Conservation (phyloP, 2,113 vertebrate genomes). For the Prinia subflava region DNA sequence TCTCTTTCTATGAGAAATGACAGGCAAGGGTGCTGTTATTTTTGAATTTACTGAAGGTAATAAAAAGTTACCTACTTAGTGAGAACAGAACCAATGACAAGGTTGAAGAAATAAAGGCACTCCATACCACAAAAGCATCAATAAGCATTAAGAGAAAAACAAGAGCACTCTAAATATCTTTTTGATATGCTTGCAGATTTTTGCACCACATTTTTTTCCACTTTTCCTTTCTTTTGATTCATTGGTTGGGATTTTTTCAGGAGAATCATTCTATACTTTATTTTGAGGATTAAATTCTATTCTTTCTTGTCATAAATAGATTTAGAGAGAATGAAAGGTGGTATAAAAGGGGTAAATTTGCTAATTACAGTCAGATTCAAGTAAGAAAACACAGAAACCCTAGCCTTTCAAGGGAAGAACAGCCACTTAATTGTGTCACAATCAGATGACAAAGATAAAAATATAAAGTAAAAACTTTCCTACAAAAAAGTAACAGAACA, state of each 20-base stretch:
- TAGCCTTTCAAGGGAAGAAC: neutral
- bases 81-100: neutral
- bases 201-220: accelerated
- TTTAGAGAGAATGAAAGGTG: neutral
- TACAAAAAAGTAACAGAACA: neutral
- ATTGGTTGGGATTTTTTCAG: accelerated
- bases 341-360: neutral
- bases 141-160: neutral
- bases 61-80: neutral
- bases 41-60: neutral
- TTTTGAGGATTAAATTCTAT: neutral
- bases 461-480: neutral
- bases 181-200: neutral
- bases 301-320: neutral
- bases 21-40: neutral
- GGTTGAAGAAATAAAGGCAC: neutral
- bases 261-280: neutral
- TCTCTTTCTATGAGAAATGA: neutral
- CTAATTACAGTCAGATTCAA: neutral
- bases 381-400: neutral
- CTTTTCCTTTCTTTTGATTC: neutral
- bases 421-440: neutral
- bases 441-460: neutral
- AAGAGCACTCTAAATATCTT: neutral
- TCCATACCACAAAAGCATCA: neutral